Evolutionary conservation across 1,140 invertebrate species (phyloP), one percentile per base, ranked within the genome.

Genomic region (Lordiphosa stackelbergi): DNA sequence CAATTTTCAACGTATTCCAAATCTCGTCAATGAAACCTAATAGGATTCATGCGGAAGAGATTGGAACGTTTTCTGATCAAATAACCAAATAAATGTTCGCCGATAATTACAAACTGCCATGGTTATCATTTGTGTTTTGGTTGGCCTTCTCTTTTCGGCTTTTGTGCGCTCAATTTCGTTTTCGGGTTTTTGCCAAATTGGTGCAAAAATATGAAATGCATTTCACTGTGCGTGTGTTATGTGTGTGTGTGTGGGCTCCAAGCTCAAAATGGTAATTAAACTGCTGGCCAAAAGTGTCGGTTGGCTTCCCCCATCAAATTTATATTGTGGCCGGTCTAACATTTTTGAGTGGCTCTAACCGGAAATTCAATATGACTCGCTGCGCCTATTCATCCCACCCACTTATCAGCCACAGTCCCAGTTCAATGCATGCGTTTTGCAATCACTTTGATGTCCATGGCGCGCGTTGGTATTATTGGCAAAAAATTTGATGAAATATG

Each of bases 211-310:
- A 66, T 79, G 51, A 66, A 79, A 79, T 59, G 56, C 54, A 48
- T 55, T 62, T 59, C 16, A 11, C n/a, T 69, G 49, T 66, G 13
- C 16, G 13, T 35, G 24, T 38, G 35, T n/a, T n/a, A n/a, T 52
- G 46, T 53, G 19, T 42, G 28, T 42, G 28, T 31, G 7, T 28
- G 24, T 6, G 24, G 5, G 24, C 28, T 31, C 5, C 28, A 22
- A 53, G 55, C 42, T 51, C 62, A 43, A 53, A 78, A 78, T 78
- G 70, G 74, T 78, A 81, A 78, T 78, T 81, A 78, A 78, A 79
- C 77, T 66, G 65, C 54, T 59, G 56, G 65, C 60, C 70, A 66
- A 78, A 73, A 73, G 65, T 60, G 59, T 73, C 43, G 74, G 65
- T 52, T 24, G 12, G 51, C 24, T 8, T 9, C 9, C 28, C 24